phyloP scores from a whole-genome alignment of 37 sponge, comb jelly and placozoan genomes.

The Spongia lamella region DNA sequence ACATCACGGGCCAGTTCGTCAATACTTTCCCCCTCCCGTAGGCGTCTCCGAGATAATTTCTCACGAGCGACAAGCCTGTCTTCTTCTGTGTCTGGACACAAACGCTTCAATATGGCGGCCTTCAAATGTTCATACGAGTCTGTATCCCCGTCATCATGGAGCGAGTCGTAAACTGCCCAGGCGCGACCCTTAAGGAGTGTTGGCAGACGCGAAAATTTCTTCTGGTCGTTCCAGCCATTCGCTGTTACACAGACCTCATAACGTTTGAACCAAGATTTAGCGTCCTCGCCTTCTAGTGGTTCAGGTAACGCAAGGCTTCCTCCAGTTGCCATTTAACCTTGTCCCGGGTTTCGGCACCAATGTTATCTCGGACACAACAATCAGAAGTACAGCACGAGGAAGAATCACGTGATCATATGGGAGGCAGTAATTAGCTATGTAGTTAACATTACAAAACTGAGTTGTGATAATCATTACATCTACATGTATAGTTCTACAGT shows the following conservation, averaged over 20 bases:
- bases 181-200: too few relatives aligned
- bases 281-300: constrained; percentile 1
- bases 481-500: too few relatives aligned
- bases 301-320: constrained; percentile 7
- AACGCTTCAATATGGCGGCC: neutral
- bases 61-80: constrained; percentile 9
- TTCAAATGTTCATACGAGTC: neutral
- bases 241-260: constrained; percentile 4
- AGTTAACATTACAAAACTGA: too few relatives aligned
- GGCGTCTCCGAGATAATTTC: neutral
- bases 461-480: too few relatives aligned
- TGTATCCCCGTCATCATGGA: neutral
- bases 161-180: constrained; percentile 9
- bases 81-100: too few relatives aligned
- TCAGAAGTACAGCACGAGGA: too few relatives aligned
- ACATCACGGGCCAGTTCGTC: constrained; percentile 12
- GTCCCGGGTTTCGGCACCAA: constrained; percentile 29
- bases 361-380: too few relatives aligned
- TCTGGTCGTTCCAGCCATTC: neutral
- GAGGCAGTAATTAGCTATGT: too few relatives aligned
- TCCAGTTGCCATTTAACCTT: constrained; percentile 1
- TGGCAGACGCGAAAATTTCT: constrained; percentile 8
- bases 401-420: too few relatives aligned
- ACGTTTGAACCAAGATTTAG: constrained; percentile 11
- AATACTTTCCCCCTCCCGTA: constrained; percentile 1